These are phyloP conservation scores for Drosophila infuscata DNA, from an alignment of 2,888 invertebrate genomes.

Conservation along the genomic window DNA sequence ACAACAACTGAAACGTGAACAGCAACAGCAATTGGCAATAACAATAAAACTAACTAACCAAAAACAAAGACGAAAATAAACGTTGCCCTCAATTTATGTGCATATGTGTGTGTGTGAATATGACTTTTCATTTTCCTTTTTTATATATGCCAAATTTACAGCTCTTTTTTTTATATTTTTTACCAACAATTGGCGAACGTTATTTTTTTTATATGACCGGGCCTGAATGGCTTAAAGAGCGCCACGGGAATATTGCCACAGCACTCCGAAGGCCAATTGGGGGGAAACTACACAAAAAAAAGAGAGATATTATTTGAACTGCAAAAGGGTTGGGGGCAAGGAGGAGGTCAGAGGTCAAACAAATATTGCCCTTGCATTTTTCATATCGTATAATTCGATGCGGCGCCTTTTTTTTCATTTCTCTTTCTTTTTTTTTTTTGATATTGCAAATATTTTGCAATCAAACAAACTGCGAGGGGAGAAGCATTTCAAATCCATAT, in stretches of 20 bases:
- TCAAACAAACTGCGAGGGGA: slow-evolving; percentile 47
- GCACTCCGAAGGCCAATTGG: slow-evolving; percentile 46
- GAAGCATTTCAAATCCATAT: slow-evolving; percentile 66
- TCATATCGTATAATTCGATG: slow-evolving; percentile 53
- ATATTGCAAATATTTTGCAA: slow-evolving; percentile 71
- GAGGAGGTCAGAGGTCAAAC: slow-evolving; percentile 38
- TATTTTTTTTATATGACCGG: slow-evolving; percentile 32
- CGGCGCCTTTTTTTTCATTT: slow-evolving; percentile 47
- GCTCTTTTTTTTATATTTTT: slow-evolving; percentile 21
- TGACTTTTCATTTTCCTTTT: slow-evolving; percentile 65
- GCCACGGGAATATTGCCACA: slow-evolving; percentile 64
- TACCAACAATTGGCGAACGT: slow-evolving; percentile 57
- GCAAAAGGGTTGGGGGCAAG: slow-evolving; percentile 6
- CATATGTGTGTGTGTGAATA: slow-evolving; percentile 36
- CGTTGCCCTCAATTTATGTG: slow-evolving; percentile 32
- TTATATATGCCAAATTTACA: slow-evolving; percentile 39
- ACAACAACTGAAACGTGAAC: slow-evolving; percentile 26
- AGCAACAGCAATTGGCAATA: slow-evolving; percentile 14
- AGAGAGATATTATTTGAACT: slow-evolving; percentile 33
- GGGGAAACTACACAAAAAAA: slow-evolving; percentile 10
- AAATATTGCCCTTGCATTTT: slow-evolving; percentile 77
- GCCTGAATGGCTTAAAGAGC: slow-evolving; percentile 70
- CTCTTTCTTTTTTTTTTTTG: slow-evolving; percentile 9
- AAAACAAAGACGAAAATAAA: slow-evolving; percentile 41
- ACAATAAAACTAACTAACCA: slow-evolving; percentile 52